Evolutionary conservation across 2,888 invertebrate genomes (phyloP), one percentile per base, ranked within the genome.

Genomic region (Hypolimnas misippus): DNA sequence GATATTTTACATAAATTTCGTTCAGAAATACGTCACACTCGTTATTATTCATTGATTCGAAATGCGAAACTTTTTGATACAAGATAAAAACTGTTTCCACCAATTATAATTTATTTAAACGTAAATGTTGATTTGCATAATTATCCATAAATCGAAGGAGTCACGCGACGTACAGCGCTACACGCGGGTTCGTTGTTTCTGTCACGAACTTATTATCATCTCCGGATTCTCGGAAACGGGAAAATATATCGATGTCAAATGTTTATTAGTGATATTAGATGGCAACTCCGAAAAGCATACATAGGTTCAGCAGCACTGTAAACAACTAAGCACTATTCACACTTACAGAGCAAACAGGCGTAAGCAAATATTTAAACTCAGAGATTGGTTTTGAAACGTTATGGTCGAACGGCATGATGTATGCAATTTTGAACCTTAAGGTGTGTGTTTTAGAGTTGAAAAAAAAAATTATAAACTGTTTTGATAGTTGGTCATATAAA

Each of bases 321-420:
- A 89, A 91, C 87, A 91, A 82, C 83, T 86, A 86, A 89, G 88
- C 89, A 87, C 90, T 89, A 91, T 91, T 91, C 88, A 89, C 89
- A 91, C 90, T 90, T 88, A 89, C 89, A 88, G 87, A 86, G 77
- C 84, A 90, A 90, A 89, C 89, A 90, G 81, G 84, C 82, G 82
- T 82, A 86, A 73, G 84, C 86, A 87, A 91, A 91, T 89, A 90
- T 91, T 90, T 87, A 86, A 86, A 86, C 87, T 79, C 75, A 74
- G 51, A 83, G 81, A 86, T 86, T 87, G 84, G 76, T 77, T 84
- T 77, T 79, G 81, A 78, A 82, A 81, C 78, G 75, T 78, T 82
- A 82, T 72, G 81, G 68, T 76, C 70, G 72, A 79, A 76, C 75
- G 73, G 76, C 60, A 76, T 70, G 68, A 66, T 65, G 65, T 76